A percentile compares a stretch with the other conserved stretches of the same genome.
phyloP scores from a whole-genome alignment of 2,113 vertebrate species.

The Callipepla californica region DNA sequence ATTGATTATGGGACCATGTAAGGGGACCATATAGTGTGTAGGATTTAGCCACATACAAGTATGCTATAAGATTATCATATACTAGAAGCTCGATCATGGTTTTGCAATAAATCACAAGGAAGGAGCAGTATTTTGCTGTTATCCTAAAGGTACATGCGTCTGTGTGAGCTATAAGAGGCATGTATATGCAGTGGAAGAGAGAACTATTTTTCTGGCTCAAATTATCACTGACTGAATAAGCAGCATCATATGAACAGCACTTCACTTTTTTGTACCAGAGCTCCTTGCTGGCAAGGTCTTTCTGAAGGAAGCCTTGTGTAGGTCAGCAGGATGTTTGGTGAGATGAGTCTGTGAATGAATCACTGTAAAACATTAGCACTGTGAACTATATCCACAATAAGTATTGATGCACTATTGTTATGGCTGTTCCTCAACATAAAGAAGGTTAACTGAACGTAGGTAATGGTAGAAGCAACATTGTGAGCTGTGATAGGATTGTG shows the following conservation, averaged over 20 bases:
- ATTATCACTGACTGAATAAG: background rate
- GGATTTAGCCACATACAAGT: background rate
- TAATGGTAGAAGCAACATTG: background rate
- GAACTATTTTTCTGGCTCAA: background rate
- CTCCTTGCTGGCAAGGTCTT: background rate
- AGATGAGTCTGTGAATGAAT: background rate
- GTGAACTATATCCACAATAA: background rate
- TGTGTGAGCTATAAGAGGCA: background rate
- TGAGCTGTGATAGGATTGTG: background rate
- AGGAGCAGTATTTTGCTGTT: background rate
- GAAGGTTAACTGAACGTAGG: background rate
- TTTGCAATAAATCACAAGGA: background rate
- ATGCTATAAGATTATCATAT: background rate
- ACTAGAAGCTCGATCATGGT: background rate
- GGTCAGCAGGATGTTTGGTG: background rate
- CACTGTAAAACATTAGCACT: background rate
- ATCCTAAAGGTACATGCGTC: background rate
- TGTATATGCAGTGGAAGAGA: rapidly evolving
- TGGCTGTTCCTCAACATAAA: background rate
- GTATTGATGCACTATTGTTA: background rate
- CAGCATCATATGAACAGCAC: background rate
- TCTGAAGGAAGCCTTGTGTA: background rate
- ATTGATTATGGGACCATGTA: background rate
- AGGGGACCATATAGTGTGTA: background rate
- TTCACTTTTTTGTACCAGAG: background rate